Percentiles rank a stretch among this genome's conserved stretches.
Evolutionary conservation across 2,888 invertebrate genomes (phyloP).

Genomic region (Synanthedon vespiformis): DNA sequence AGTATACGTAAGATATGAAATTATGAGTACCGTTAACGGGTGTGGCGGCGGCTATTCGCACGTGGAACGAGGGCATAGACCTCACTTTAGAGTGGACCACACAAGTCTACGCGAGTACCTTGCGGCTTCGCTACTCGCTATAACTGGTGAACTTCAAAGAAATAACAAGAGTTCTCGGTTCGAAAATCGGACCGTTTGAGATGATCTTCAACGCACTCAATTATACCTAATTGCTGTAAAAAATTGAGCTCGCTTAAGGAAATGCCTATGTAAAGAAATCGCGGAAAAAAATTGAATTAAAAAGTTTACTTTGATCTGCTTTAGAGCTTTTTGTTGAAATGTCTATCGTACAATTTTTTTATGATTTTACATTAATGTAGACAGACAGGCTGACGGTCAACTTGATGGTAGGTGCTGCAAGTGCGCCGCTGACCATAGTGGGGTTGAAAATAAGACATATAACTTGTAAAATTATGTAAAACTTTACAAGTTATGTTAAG

Average conservation of each 20-base stretch:
- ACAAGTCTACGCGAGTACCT: constrained; percentile 8
- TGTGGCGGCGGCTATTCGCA: constrained; percentile 32
- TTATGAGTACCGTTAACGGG: constrained; percentile 38
- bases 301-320: too few species aligned
- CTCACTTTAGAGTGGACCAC: constrained; percentile 22
- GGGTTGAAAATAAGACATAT: too few species aligned
- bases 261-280: too few species aligned
- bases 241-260: background rate
- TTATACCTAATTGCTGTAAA: background rate
- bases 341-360: too few species aligned
- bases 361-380: too few species aligned
- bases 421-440: too few species aligned
- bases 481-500: too few species aligned
- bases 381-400: too few species aligned
- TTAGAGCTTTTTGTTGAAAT: too few species aligned
- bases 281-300: too few species aligned
- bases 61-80: constrained; percentile 43
- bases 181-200: background rate
- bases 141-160: background rate
- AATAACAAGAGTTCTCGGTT: background rate
- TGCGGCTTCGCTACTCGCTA: background rate
- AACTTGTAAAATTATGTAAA: too few species aligned
- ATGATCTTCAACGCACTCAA: background rate
- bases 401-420: too few species aligned
- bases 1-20: constrained; percentile 3